These are phyloP conservation scores for Macropis europaea DNA, from an alignment of 2,888 invertebrate species.

Conservation along the genomic window DNA sequence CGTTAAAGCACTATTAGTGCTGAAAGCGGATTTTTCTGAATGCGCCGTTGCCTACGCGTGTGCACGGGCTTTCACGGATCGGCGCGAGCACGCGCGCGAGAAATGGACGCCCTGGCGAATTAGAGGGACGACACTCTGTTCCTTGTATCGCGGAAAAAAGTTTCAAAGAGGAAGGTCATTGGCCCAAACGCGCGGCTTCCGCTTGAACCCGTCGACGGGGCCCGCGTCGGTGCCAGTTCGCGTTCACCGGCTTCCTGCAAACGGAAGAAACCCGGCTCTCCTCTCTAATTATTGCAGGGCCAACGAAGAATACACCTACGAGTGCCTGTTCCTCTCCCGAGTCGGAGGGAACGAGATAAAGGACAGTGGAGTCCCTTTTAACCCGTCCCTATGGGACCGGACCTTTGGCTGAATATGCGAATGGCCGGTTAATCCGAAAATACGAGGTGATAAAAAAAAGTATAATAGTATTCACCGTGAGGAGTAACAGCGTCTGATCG, in stretches of 20 bases:
- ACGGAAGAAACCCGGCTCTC: neutral
- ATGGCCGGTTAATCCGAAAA: no score
- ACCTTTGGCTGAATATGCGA: no score
- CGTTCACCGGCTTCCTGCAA: neutral
- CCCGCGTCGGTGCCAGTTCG: neutral
- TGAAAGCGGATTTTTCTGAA: constrained; percentile 59
- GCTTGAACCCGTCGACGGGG: constrained; percentile 1
- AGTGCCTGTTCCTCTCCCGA: no score
- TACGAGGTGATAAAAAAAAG: no score
- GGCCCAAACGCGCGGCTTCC: constrained; percentile 25
- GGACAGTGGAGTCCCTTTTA: no score
- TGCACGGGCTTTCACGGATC: constrained; percentile 48
- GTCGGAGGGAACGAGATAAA: no score
- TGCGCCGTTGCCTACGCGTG: constrained; percentile 28
- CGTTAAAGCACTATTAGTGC: constrained; percentile 57
- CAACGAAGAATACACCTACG: no score
- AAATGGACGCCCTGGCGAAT: constrained; percentile 48
- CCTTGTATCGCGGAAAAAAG: constrained; percentile 38
- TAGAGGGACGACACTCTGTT: constrained; percentile 52
- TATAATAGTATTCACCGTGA: no score
- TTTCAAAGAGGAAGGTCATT: constrained; percentile 44
- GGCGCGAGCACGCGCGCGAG: constrained; percentile 45
- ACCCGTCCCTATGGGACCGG: no score
- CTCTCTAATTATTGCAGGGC: constrained; percentile 14
- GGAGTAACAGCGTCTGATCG: no score